Evolutionary conservation across 2,797 vertebrate genomes (phyloP).

Genomic region (Psittacula derbiana): DNA sequence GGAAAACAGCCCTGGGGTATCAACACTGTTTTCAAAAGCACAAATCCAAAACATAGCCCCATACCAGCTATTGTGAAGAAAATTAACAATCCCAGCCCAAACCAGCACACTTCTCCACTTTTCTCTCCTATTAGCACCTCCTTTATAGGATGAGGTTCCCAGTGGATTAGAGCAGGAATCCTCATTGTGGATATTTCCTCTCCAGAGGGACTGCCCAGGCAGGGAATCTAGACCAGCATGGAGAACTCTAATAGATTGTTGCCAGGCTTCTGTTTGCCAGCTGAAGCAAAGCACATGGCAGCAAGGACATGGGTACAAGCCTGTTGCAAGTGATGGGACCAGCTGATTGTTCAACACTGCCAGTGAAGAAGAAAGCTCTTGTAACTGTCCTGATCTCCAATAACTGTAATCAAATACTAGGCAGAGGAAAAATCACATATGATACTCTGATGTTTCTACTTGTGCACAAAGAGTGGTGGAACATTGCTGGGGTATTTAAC

Average conservation of each 20-base stretch:
- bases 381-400: background rate
- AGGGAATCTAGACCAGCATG: background rate
- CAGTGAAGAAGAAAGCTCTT: background rate
- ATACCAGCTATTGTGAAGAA: background rate
- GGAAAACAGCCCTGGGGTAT: background rate
- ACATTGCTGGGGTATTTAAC: background rate
- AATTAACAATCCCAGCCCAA: background rate
- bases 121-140: background rate
- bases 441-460: background rate
- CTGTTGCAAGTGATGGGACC: background rate
- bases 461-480: background rate
- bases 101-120: background rate
- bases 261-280: background rate
- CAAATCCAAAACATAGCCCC: background rate
- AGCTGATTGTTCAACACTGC: background rate
- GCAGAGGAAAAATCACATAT: background rate
- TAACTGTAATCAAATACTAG: background rate
- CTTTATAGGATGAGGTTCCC: background rate
- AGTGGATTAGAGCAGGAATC: background rate
- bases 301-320: background rate
- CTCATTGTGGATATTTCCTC: background rate
- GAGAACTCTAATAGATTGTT: background rate
- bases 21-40: background rate
- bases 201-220: background rate
- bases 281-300: background rate